Conservation (phyloP, 2,888 invertebrate species). For the Tachina lurida region DNA sequence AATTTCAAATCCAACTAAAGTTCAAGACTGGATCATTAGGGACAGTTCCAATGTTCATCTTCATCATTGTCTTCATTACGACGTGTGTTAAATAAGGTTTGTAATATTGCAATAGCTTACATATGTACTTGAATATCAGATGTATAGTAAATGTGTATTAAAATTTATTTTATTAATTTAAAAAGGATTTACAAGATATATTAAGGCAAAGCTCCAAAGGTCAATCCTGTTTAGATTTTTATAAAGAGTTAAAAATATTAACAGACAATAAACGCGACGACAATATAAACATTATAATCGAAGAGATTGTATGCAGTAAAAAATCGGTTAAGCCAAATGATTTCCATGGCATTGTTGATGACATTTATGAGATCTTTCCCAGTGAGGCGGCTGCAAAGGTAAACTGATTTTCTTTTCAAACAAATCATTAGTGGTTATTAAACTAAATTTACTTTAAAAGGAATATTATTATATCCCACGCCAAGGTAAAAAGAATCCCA, state of each 20-base stretch:
- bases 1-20: slow-evolving; percentile 28
- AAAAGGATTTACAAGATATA: slow-evolving; percentile 8
- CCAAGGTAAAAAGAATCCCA: slow-evolving; percentile 43
- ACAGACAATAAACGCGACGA: slow-evolving; percentile 15
- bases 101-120: neutral
- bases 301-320: slow-evolving; percentile 17
- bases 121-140: neutral
- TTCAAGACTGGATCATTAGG: slow-evolving; percentile 21
- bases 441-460: neutral
- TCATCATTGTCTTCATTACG: neutral
- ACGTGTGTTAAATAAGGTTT: slow-evolving; percentile 3
- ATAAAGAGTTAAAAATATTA: neutral
- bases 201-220: neutral
- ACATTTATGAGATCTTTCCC: slow-evolving; percentile 15
- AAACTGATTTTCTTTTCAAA: neutral
- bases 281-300: slow-evolving; percentile 1
- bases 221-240: slow-evolving; percentile 14
- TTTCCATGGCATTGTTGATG: slow-evolving; percentile 16
- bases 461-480: slow-evolving; percentile 46
- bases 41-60: slow-evolving; percentile 10
- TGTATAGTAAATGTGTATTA: neutral
- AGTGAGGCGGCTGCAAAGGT: slow-evolving; percentile 20
- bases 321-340: slow-evolving; percentile 18
- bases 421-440: neutral
- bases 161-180: neutral